Percentiles rank a stretch among this genome's conserved stretches.
Conservation (phyloP, 2,888 invertebrate species). For the Protula sp. region DNA sequence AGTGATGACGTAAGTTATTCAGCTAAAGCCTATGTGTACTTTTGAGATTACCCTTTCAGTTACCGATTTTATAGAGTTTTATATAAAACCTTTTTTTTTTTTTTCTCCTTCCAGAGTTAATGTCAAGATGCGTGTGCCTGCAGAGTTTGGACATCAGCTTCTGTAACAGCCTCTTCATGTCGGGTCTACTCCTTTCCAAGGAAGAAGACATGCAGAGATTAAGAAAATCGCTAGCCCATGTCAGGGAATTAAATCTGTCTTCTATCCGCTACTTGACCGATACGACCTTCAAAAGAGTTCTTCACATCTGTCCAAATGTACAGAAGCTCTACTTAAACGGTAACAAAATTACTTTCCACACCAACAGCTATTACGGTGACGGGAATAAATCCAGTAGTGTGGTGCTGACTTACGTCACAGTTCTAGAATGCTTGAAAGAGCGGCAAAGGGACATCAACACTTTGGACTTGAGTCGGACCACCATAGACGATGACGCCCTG, state of each 20-base stretch:
- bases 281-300: slow-evolving; percentile 66
- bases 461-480: slow-evolving; percentile 65
- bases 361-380: slow-evolving; percentile 51
- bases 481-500: slow-evolving; percentile 65
- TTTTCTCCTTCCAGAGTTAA: background rate
- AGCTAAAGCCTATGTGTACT: too few species aligned
- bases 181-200: slow-evolving; percentile 65
- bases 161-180: slow-evolving; percentile 70
- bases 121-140: slow-evolving; percentile 39
- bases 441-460: slow-evolving; percentile 60
- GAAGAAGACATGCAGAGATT: slow-evolving; percentile 55
- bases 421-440: slow-evolving; percentile 60
- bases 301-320: slow-evolving; percentile 61
- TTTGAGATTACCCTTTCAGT: too few species aligned
- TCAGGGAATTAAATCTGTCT: slow-evolving; percentile 62
- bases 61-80: too few species aligned
- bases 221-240: slow-evolving; percentile 40
- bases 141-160: slow-evolving; percentile 61
- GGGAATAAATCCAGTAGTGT: slow-evolving; percentile 59
- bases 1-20: too few species aligned
- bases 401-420: slow-evolving; percentile 67
- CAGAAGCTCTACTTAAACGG: slow-evolving; percentile 64
- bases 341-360: slow-evolving; percentile 69
- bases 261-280: slow-evolving; percentile 71
- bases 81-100: background rate